Evolutionary conservation across 2,113 vertebrate species (phyloP), one percentile per base, ranked within the genome.

Genomic region (Anguilla japonica): DNA sequence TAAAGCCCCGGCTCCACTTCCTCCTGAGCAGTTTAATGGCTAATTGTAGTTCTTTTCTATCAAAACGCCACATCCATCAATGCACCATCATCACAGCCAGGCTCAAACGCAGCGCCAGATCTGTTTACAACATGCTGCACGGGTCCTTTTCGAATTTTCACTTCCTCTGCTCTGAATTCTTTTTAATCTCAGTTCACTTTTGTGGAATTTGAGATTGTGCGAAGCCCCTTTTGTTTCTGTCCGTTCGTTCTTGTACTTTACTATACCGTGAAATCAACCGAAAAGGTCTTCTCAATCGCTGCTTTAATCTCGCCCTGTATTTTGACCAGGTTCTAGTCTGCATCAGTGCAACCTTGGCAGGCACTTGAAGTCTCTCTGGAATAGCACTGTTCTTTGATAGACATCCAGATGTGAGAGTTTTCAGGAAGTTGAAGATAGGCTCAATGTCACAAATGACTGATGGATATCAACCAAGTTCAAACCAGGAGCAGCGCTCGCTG

Each of bases 21-120:
- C 83, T 88, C 82, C 80, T 67, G 86, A 41, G 85, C 85, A 85
- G 50, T 91, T 91, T 89, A 88, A 81, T 79, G n/a, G 67, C 85
- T 20, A 82, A 87, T 87, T 87, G 88, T 29, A 82, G 82, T 87
- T 89, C 86, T 85, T 90, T 79, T 89, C 87, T 85, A 57, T 85
- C 82, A 87, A 88, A 81, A 89, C 26, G 81, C 26, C 60, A 83
- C 82, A 88, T 80, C 79, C 83, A 88, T 86, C 86, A 84, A 8
- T 41, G 79, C 86, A 40, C 79, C 15, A 14, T 79, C 82, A 41
- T 79, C 43, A 41, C 26, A 67, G 20, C 46, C 34, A 29, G 82
- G 86, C 57, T 71, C 20, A 83, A 82, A 56, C 56, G 39, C 41
- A 13, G 67, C 57, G 40, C 13, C 6, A 22, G 60, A 13, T 75